A percentile compares a stretch with the other conserved stretches of the same genome.
Evolutionary conservation across 1,140 invertebrate species (phyloP).

Genomic region (Drosophila aff.): DNA sequence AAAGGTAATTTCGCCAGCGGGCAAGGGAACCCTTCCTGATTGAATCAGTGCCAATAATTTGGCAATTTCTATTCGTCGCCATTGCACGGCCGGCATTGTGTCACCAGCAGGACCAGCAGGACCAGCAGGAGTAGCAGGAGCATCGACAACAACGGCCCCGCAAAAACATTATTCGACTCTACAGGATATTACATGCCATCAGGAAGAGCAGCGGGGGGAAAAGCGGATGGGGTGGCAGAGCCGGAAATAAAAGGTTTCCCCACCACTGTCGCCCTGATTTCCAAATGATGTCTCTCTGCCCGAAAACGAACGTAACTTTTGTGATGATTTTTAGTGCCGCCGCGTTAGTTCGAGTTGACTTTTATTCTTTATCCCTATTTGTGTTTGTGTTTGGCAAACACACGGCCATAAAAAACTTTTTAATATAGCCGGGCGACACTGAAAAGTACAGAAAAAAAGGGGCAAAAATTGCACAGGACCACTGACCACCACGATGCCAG

Average conservation of each 20-base stretch:
- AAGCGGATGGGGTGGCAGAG: constrained; percentile 15
- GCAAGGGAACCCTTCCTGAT: constrained; percentile 56
- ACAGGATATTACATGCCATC: constrained; percentile 61
- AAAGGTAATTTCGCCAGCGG: constrained; percentile 40
- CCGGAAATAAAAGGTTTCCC: constrained; percentile 59
- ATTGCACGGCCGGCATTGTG: constrained; percentile 61
- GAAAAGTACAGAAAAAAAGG: constrained; percentile 23
- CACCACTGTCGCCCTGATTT: constrained; percentile 25
- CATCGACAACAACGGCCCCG: constrained; percentile 33
- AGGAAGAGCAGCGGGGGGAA: background rate
- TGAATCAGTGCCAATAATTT: constrained; percentile 81
- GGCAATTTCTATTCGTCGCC: constrained; percentile 76
- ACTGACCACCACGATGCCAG: constrained; percentile 48
- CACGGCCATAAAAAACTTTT: constrained; percentile 77
- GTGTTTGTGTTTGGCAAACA: constrained; percentile 61
- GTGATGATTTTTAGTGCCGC: constrained; percentile 68
- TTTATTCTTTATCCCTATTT: constrained; percentile 57
- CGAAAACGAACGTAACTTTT: constrained; percentile 64
- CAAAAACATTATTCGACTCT: constrained; percentile 64
- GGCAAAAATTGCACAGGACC: constrained; percentile 11
- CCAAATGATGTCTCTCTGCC: constrained; percentile 30
- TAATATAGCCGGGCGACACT: constrained; percentile 45
- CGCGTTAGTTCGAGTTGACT: constrained; percentile 55
- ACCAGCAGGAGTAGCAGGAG: constrained; percentile 19
- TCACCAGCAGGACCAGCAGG: constrained; percentile 33